Base-by-base conservation (phyloP, 2,797 vertebrate genomes). In the Valencia hispanica region DNA sequence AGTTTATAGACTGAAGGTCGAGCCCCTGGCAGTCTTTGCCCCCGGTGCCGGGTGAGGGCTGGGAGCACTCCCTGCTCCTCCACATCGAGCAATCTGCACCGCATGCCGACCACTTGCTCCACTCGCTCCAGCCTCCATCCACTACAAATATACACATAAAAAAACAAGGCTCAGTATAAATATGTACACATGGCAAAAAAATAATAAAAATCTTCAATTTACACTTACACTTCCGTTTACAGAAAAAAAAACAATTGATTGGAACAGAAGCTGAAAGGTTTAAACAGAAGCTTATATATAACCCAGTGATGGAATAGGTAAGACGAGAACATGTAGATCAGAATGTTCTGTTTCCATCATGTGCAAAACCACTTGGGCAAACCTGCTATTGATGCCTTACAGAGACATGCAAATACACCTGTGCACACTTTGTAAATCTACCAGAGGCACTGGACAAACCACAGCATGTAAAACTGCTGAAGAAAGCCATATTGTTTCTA, bases 71-170 rank as follows among this genome's bases (percentile, higher is more conserved):
- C 0, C 98, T 95, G 92, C 95, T 99, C 75, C 98, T 95, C 98
- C 97, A 99, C 94, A 97, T 97, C 0, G 96, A 97, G 84, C 98
- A 99, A 89, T 99, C 98, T 0, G 96, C 93, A 1, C 97, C 96
- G 0, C 98, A 99, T 10, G 96, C 94, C 0, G 97, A 98, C 98
- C 98, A 99, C 85, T 97, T 97, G 94, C 97, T 99, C 98, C 98
- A 99, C 36, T 97, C 95, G 0, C 97, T 97, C 98, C 98, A 99
- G 84, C 96, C 97, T 10, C 98, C 98, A 0, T 98, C 97, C 89
- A 99, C 98, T 99, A 94, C 85, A 80, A 87, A 91, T 66, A 89
- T 53, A 91, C 59, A 89, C 48, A 75, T 4, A 63, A 0, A 17
- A n/a, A 63, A 39, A 45, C 53, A 74, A 73, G 39, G 22, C 73